A percentile compares a stretch with the other conserved stretches of the same genome.
Conservation (phyloP, 2,888 invertebrate species). For the Mythimna ferrago region DNA sequence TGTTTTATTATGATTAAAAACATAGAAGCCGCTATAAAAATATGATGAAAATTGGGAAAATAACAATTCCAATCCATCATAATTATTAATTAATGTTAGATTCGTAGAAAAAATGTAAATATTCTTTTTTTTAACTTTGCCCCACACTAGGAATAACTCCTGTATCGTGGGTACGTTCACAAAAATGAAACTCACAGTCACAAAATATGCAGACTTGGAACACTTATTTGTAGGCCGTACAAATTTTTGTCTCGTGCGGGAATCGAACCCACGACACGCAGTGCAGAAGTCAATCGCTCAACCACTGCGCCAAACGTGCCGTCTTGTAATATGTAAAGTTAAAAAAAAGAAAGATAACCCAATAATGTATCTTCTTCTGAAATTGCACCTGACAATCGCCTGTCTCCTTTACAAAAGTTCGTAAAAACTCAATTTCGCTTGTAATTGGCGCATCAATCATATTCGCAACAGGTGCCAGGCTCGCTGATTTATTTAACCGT, state of each 20-base stretch:
- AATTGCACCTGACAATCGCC: constrained; percentile 3
- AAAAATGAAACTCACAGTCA: too few relatives aligned
- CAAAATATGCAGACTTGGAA: too few relatives aligned
- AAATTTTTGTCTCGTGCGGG: too few relatives aligned
- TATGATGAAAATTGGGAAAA: constrained; percentile 6
- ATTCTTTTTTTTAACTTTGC: too few relatives aligned
- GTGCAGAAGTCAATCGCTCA: too few relatives aligned
- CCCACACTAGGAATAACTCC: too few relatives aligned
- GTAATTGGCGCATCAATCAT: constrained; percentile 52
- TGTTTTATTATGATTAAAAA: constrained; percentile 18
- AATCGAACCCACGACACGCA: too few relatives aligned
- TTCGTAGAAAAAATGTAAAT: neutral
- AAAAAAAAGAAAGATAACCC: neutral
- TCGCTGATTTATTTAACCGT: constrained; percentile 41
- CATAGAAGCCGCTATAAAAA: neutral
- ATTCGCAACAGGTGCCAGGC: constrained; percentile 35
- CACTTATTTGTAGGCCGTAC: too few relatives aligned
- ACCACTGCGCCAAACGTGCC: too few relatives aligned
- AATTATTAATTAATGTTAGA: neutral
- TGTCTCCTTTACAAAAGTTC: constrained; percentile 4
- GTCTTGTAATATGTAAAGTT: too few relatives aligned
- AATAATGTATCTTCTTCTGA: neutral
- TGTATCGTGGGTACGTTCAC: too few relatives aligned
- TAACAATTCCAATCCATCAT: neutral
- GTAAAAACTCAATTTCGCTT: constrained; percentile 37